Percentiles rank a stretch among this genome's conserved stretches.
These are phyloP conservation scores for Watsonalla cultraria DNA, from an alignment of 2,888 invertebrate species.

Conservation along the genomic window DNA sequence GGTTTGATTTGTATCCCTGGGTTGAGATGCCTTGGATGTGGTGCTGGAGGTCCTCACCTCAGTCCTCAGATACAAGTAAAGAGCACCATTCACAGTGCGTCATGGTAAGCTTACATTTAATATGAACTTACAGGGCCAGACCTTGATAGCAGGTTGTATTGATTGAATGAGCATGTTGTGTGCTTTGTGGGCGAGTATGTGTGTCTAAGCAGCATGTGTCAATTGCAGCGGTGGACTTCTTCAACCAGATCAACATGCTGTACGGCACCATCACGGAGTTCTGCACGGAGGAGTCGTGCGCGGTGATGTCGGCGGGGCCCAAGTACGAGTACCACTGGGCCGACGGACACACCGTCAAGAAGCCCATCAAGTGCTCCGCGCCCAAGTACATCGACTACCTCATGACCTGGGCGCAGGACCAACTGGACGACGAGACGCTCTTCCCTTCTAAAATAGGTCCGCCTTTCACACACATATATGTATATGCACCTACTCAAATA, in stretches of 20 bases:
- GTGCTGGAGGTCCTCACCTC: no score
- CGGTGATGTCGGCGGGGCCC: slow-evolving; percentile 99
- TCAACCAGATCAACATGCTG: slow-evolving; percentile 99
- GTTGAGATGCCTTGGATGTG: no score
- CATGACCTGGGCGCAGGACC: slow-evolving; percentile 99
- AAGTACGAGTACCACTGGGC: slow-evolving; percentile 99
- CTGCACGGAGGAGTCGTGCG: slow-evolving; percentile 97
- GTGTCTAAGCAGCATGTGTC: neutral
- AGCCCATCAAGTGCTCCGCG: slow-evolving; percentile 99
- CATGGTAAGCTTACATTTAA: no score
- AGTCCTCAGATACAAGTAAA: no score
- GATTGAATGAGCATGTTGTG: neutral
- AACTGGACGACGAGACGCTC: slow-evolving; percentile 97
- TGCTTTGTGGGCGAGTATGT: neutral
- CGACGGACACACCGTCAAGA: slow-evolving; percentile 98
- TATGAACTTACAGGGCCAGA: no score
- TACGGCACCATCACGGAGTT: slow-evolving; percentile 99
- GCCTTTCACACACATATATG: neutral
- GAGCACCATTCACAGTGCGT: no score
- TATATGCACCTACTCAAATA: no score
- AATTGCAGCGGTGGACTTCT: slow-evolving; percentile 97
- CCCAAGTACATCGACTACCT: slow-evolving; percentile 99
- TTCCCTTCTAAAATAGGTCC: slow-evolving; percentile 97
- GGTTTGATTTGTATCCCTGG: no score
- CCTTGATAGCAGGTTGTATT: no score